Evolutionary conservation across 2,888 invertebrate genomes (phyloP), one percentile per base, ranked within the genome.

Genomic region (Cylindroiulus punctatus): DNA sequence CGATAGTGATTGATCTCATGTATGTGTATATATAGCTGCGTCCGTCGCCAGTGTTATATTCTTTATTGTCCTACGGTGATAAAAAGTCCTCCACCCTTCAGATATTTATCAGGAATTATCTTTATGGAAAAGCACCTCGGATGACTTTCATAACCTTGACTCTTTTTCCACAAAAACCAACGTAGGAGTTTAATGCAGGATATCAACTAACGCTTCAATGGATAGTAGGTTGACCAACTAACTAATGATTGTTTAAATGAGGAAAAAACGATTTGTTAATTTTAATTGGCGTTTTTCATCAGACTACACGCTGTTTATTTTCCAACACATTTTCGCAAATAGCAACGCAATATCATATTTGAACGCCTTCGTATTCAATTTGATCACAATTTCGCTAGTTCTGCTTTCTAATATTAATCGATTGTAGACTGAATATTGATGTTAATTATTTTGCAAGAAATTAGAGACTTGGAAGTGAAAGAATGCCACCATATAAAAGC

Each of bases 211-310:
- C 82, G 82, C 42, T 36, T 82, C 82, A 82, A 36, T 82, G 82
- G 82, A 82, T 36, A 82, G 82, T 82, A 82, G 82, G 82, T 82
- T 82, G 82, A 42, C 65, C 65, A 65, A 65, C n/a, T 65, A 65
- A 65, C 65, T 65, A 65, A 65, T 65, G 65, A 65, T 65, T 65
- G 12, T 26, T 26, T 65, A 65, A 65, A 65, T 52, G 52, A 52
- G 8, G 52, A n/a, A 52, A n/a, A 52, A 52, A 8, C 52, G 52
- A 52, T 52, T 52, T 52, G n/a, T 52, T 52, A 65, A 65, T 65
- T 65, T 65, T 65, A 65, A 65, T 65, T 65, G 65, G 65, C 65
- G 26, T 26, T 65, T 65, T 26, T 65, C 26, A 65, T 65, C 26
- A n/a, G 65, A 26, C 65, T 65, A n/a, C 0, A n/a, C n/a, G 52